A percentile compares a stretch with the other conserved stretches of the same genome.
phyloP scores from a whole-genome alignment of 1,140 invertebrate genomes.

The Phenacoccus solenopsis region DNA sequence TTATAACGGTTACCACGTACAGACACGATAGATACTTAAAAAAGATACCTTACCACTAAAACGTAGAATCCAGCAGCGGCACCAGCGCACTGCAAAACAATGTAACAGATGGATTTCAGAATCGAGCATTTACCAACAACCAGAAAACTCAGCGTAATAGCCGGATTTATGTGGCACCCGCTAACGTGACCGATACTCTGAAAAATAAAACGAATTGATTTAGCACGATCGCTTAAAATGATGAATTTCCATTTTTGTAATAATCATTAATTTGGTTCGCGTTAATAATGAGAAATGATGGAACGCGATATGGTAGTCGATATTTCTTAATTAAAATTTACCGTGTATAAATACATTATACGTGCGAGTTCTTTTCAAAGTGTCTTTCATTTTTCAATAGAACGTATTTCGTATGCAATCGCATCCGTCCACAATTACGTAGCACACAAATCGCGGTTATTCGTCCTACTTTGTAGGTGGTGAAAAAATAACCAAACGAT shows the following conservation, averaged over 20 bases:
- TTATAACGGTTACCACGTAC: too few species aligned
- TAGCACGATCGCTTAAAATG: background rate
- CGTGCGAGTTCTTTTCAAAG: background rate
- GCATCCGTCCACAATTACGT: background rate
- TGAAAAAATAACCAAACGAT: too few species aligned
- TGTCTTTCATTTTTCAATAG: background rate
- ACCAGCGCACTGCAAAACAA: constrained; percentile 64
- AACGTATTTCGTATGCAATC: background rate
- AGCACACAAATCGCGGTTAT: background rate
- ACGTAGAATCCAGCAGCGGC: constrained; percentile 62
- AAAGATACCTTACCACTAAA: constrained; percentile 52
- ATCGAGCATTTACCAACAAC: constrained; percentile 65
- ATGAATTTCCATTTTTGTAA: background rate
- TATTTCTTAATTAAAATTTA: background rate
- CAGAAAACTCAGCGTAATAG: constrained; percentile 65
- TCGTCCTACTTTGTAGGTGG: background rate
- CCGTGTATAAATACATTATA: background rate
- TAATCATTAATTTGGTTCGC: background rate
- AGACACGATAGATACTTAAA: too few species aligned
- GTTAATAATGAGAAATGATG: background rate
- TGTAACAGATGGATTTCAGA: constrained; percentile 56
- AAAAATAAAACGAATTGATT: constrained; percentile 30
- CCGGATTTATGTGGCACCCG: constrained; percentile 82
- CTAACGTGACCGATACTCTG: constrained; percentile 69
- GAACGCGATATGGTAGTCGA: background rate